Evolutionary conservation across 2,113 vertebrate species (phyloP).

Genomic region (Nothobranchius kuhntae): DNA sequence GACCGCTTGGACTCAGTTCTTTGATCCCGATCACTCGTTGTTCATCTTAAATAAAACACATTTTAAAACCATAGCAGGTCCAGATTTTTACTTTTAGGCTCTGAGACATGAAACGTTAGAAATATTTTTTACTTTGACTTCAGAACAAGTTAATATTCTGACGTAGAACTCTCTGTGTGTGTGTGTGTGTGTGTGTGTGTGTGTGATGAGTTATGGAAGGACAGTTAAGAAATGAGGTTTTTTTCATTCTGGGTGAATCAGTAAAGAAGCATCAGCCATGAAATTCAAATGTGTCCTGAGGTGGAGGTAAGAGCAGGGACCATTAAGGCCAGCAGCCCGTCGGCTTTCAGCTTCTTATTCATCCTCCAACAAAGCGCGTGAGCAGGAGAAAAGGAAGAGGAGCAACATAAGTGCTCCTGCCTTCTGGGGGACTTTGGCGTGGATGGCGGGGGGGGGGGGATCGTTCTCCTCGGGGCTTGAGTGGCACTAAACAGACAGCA

Average conservation of each 20-base stretch:
- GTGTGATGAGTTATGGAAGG: constrained; percentile 48
- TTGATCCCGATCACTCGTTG: too few relatives aligned
- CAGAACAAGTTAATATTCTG: too few relatives aligned
- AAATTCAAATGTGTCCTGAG: constrained; percentile 45
- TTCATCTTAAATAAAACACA: too few relatives aligned
- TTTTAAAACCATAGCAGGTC: too few relatives aligned
- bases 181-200: too few relatives aligned
- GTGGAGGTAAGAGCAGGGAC: constrained; percentile 32
- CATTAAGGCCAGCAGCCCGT: constrained; percentile 57
- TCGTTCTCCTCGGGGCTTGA: constrained; percentile 62
- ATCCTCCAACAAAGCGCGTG: constrained; percentile 55
- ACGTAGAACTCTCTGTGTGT: too few relatives aligned
- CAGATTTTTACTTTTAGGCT: too few relatives aligned
- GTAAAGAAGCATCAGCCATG: constrained; percentile 32
- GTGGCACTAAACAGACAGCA: constrained; percentile 15
- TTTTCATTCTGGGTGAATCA: background rate
- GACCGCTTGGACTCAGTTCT: too few relatives aligned
- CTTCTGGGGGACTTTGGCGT: constrained; percentile 44
- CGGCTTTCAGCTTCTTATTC: constrained; percentile 57
- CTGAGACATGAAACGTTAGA: too few relatives aligned
- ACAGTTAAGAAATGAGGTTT: constrained; percentile 21
- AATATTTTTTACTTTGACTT: too few relatives aligned
- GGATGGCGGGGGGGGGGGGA: constrained; percentile 33
- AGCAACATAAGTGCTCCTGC: constrained; percentile 63
- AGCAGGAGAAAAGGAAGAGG: constrained; percentile 7